These are phyloP conservation scores for Latrodectus hesperus DNA, from an alignment of 2,888 invertebrate genomes.

Conservation along the genomic window DNA sequence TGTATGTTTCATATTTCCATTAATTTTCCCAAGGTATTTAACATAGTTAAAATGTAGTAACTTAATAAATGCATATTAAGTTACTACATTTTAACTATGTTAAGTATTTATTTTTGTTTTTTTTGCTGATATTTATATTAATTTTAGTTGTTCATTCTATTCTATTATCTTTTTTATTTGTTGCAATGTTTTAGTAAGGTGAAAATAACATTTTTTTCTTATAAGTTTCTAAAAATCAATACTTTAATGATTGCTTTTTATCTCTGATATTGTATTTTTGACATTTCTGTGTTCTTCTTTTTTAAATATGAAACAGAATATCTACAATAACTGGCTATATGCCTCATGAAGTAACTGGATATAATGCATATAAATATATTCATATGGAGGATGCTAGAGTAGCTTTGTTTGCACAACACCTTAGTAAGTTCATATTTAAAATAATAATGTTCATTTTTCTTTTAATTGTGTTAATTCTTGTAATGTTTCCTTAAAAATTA, in stretches of 20 bases:
- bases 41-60: too few species aligned
- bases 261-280: not conserved
- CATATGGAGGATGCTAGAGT: constrained; percentile 91
- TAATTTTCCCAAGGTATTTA: too few species aligned
- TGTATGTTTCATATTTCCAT: too few species aligned
- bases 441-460: too few species aligned
- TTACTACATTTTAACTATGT: too few species aligned
- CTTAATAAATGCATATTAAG: too few species aligned
- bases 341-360: constrained; percentile 90
- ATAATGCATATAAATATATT: constrained; percentile 91
- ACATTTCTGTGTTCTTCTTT: not conserved
- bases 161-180: not conserved
- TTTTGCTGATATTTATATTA: not conserved
- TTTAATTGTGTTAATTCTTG: too few species aligned
- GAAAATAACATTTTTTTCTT: too few species aligned
- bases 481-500: too few species aligned
- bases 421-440: constrained; percentile 80
- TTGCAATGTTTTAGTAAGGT: too few species aligned
- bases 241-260: not conserved
- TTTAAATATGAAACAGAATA: constrained; percentile 78
- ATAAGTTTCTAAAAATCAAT: too few species aligned
- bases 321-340: constrained; percentile 91
- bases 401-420: constrained; percentile 89
- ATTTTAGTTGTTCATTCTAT: not conserved
- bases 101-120: too few species aligned